These are phyloP conservation scores for Ceratina australensis DNA, from an alignment of 1,140 invertebrate genomes.

Conservation along the genomic window DNA sequence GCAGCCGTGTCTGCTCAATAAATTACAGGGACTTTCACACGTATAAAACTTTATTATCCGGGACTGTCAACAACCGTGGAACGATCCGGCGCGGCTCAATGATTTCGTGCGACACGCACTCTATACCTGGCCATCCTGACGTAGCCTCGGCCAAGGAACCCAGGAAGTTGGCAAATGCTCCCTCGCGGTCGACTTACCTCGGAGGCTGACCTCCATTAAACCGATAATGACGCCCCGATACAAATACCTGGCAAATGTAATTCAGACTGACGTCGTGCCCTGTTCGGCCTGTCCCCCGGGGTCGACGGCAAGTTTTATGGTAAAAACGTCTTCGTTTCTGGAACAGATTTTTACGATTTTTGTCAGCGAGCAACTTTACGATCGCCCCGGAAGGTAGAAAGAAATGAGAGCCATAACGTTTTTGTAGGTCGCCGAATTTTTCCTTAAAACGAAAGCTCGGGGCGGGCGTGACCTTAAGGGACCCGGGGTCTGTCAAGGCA, in stretches of 20 bases:
- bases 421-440: slow-evolving; percentile 64
- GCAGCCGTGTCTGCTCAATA: not conserved
- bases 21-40: not conserved
- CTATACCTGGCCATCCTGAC: slow-evolving; percentile 11
- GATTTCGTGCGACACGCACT: not conserved
- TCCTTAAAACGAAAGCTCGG: slow-evolving; percentile 7
- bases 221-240: slow-evolving; percentile 71
- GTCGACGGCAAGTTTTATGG: slow-evolving; percentile 49
- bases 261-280: slow-evolving; percentile 53
- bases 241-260: slow-evolving; percentile 70
- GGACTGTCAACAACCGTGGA: not conserved
- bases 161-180: not conserved
- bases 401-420: slow-evolving; percentile 60
- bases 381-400: slow-evolving; percentile 1
- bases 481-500: not conserved
- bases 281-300: not conserved
- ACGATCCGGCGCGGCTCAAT: slow-evolving; percentile 12
- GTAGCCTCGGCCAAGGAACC: not conserved
- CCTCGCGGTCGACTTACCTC: not conserved
- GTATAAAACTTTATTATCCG: slow-evolving; percentile 10
- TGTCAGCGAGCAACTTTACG: slow-evolving; percentile 60
- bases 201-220: slow-evolving; percentile 63
- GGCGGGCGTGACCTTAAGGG: slow-evolving; percentile 27
- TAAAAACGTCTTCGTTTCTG: slow-evolving; percentile 66
- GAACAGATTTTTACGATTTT: slow-evolving; percentile 73